Conservation (phyloP, 2,888 invertebrate species). For the Neoaliturus tenellus region DNA sequence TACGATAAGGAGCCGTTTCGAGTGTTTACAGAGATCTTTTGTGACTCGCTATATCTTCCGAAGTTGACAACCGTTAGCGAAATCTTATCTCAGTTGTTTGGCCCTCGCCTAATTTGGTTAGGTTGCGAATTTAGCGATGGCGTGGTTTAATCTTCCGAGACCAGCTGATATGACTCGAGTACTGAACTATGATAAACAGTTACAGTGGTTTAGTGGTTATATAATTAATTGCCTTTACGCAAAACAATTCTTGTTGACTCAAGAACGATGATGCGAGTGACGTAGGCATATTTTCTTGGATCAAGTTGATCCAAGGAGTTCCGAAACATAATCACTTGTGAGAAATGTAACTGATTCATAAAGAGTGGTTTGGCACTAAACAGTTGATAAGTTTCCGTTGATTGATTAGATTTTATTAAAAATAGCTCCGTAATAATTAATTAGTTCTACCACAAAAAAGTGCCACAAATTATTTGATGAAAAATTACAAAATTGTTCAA, state of each 20-base stretch:
- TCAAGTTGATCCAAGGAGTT: too few species aligned
- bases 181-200: background rate
- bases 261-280: too few species aligned
- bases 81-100: background rate
- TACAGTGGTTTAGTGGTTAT: background rate
- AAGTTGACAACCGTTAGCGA: background rate
- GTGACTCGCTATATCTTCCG: conserved; percentile 10
- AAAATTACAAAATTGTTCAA: too few species aligned
- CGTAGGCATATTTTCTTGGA: too few species aligned
- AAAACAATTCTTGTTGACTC: background rate
- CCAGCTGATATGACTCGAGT: background rate
- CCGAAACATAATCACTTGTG: too few species aligned
- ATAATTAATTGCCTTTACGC: background rate
- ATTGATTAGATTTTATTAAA: too few species aligned
- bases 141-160: background rate
- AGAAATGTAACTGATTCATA: too few species aligned
- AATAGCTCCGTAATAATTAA: too few species aligned
- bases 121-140: background rate
- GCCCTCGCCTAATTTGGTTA: background rate
- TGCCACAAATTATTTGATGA: too few species aligned
- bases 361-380: too few species aligned
- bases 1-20: background rate
- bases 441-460: too few species aligned
- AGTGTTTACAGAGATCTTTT: conserved; percentile 13
- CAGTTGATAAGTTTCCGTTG: too few species aligned